A percentile compares a stretch with the other conserved stretches of the same genome.
These are phyloP conservation scores for Nasonia oneida DNA, from an alignment of 2,888 invertebrate genomes.

Conservation along the genomic window DNA sequence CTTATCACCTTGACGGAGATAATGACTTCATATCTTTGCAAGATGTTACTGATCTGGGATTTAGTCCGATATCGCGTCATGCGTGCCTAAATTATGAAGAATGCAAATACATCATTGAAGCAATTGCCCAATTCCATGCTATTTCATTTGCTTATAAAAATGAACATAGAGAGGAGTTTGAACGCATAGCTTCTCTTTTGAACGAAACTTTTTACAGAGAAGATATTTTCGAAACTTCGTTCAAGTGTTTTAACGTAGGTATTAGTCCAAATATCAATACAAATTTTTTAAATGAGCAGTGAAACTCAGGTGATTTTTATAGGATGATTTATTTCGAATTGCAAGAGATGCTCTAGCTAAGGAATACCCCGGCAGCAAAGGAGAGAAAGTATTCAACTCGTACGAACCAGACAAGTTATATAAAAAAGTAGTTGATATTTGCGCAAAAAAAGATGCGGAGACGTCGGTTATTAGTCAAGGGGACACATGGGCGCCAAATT, in stretches of 20 bases:
- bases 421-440: constrained; percentile 79
- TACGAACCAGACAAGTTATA: constrained; percentile 81
- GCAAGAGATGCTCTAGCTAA: constrained; percentile 84
- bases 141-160: constrained; percentile 78
- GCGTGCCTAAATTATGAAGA: constrained; percentile 72
- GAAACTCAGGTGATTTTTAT: neutral
- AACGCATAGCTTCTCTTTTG: constrained; percentile 65
- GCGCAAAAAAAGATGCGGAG: constrained; percentile 73
- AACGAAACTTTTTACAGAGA: constrained; percentile 72
- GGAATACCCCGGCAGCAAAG: constrained; percentile 83
- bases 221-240: constrained; percentile 70
- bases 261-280: neutral
- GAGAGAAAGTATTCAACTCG: constrained; percentile 81
- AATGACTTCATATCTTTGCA: constrained; percentile 79
- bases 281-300: neutral
- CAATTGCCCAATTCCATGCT: constrained; percentile 79
- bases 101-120: constrained; percentile 73
- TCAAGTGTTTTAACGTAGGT: constrained; percentile 73
- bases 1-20: constrained; percentile 75
- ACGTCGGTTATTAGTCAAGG: constrained; percentile 85
- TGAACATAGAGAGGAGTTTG: constrained; percentile 76
- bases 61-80: constrained; percentile 71
- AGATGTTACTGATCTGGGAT: constrained; percentile 77
- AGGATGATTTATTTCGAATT: constrained; percentile 68
- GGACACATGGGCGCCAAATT: constrained; percentile 88